These are phyloP conservation scores for Crossocerus cetratus DNA, from an alignment of 2,888 invertebrate species.

Conservation along the genomic window DNA sequence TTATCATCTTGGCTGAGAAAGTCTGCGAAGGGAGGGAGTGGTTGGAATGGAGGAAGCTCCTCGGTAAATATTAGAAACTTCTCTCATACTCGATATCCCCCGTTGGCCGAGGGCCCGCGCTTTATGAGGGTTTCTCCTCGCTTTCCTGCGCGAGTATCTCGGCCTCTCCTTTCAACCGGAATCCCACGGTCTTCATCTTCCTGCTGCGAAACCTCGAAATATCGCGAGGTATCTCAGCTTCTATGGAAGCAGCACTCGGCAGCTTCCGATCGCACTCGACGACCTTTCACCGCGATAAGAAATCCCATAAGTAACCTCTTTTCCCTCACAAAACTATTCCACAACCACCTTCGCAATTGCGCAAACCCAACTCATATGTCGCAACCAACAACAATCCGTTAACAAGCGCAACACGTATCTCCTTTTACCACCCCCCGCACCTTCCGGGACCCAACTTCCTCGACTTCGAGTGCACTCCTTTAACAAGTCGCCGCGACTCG, in stretches of 20 bases:
- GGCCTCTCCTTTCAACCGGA: constrained; percentile 7
- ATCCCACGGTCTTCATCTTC: constrained; percentile 32
- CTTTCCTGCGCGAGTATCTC: not conserved
- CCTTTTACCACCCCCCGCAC: not conserved
- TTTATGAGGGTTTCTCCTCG: constrained; percentile 11
- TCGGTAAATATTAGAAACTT: constrained; percentile 41
- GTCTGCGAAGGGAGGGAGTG: constrained; percentile 26
- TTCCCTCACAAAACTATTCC: no score
- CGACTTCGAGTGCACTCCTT: not conserved
- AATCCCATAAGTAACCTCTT: not conserved
- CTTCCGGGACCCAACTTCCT: not conserved
- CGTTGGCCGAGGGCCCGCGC: not conserved
- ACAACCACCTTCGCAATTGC: no score
- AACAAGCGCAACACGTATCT: not conserved
- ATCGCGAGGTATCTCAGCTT: no score
- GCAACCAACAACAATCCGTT: not conserved
- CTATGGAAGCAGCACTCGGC: constrained; percentile 18
- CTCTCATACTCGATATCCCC: constrained; percentile 17
- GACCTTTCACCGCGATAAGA: not conserved
- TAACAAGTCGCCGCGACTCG: not conserved
- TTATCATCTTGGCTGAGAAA: not conserved
- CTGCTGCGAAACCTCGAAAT: constrained; percentile 8
- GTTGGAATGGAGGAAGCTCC: constrained; percentile 30
- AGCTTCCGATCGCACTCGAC: not conserved
- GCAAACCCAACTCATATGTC: no score